These are phyloP conservation scores for Dolichopus griseipennis DNA, from an alignment of 2,888 invertebrate species.

Conservation along the genomic window DNA sequence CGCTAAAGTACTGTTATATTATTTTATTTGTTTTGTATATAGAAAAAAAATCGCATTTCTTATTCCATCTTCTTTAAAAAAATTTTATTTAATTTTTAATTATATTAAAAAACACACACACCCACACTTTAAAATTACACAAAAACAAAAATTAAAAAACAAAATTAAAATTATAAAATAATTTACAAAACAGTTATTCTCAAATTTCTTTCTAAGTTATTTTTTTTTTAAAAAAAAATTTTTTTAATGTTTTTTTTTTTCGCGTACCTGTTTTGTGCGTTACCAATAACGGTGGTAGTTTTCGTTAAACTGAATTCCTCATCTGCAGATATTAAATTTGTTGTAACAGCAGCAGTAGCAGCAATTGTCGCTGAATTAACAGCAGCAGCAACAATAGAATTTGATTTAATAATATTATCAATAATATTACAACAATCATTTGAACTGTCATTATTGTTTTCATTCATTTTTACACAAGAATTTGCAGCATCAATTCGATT, in stretches of 20 bases:
- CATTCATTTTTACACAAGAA: slow-evolving; percentile 12
- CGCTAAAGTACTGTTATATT: too few relatives aligned
- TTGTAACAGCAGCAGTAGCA: slow-evolving; percentile 17
- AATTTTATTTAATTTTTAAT: too few relatives aligned
- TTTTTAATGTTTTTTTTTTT: background rate
- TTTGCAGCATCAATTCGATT: slow-evolving; percentile 14
- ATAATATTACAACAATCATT: background rate
- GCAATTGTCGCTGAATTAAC: slow-evolving; percentile 14
- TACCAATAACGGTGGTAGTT: slow-evolving; percentile 21
- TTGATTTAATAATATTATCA: background rate
- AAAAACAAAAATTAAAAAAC: background rate
- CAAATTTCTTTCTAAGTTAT: background rate
- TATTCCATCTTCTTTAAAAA: too few relatives aligned
- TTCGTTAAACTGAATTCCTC: slow-evolving; percentile 17
- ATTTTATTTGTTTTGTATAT: too few relatives aligned
- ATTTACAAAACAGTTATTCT: background rate
- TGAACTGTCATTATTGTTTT: background rate
- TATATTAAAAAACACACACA: too few relatives aligned
- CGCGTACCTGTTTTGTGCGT: slow-evolving; percentile 23
- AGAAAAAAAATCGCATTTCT: too few relatives aligned
- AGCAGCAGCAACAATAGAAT: slow-evolving; percentile 11
- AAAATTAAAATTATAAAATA: background rate
- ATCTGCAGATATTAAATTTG: slow-evolving; percentile 13
- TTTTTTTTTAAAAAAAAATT: background rate
- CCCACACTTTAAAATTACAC: too few relatives aligned